Percentiles rank a stretch among this genome's conserved stretches.
phyloP scores from a whole-genome alignment of 2,797 vertebrate species.

The Furcifer pardalis region DNA sequence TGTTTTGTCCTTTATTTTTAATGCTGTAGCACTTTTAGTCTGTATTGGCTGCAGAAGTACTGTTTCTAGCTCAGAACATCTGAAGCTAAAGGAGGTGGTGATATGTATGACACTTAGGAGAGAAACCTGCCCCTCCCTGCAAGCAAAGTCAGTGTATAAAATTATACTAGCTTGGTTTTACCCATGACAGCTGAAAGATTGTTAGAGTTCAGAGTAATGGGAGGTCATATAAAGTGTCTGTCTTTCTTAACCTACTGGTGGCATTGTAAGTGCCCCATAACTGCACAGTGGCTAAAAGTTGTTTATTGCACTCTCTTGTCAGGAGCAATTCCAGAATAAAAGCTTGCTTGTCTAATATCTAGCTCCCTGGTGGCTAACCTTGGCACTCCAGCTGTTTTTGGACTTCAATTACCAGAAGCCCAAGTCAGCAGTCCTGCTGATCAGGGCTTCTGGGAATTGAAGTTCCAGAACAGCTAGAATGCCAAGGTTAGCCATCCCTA shows the following conservation, averaged over 20 bases:
- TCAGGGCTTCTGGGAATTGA: no score
- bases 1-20: conserved; percentile 38
- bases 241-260: not conserved
- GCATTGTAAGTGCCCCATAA: no score
- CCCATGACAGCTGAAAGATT: not conserved
- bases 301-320: no score
- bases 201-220: not conserved
- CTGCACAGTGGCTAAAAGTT: not conserved
- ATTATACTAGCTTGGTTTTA: not conserved
- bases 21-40: not conserved
- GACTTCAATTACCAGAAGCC: no score
- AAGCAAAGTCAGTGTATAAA: not conserved
- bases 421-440: no score
- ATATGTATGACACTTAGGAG: not conserved
- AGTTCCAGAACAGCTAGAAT: no score
- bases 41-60: not conserved
- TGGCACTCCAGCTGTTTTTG: no score
- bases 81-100: not conserved
- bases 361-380: no score
- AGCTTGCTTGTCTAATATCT: not conserved
- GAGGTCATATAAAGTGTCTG: not conserved
- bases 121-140: not conserved
- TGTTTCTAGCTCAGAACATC: not conserved
- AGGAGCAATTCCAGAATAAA: not conserved
- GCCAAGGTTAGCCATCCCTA: no score